Percentiles rank a stretch among this genome's conserved stretches.
These are phyloP conservation scores for Medauroidea extradentata DNA, from an alignment of 1,140 invertebrate species.

Conservation along the genomic window DNA sequence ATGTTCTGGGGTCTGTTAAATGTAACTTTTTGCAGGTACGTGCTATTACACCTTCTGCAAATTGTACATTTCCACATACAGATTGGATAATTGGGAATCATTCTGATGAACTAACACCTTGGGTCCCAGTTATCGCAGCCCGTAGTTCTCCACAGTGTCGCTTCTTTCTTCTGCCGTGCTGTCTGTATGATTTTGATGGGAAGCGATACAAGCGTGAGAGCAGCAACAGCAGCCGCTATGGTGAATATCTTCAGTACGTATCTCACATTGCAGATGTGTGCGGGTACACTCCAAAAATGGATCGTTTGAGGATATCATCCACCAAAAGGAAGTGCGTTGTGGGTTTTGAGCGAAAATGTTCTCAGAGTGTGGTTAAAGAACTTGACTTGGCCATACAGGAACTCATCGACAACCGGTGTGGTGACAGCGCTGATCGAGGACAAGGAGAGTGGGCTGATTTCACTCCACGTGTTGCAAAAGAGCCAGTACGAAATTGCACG, in stretches of 20 bases:
- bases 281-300: constrained; percentile 70
- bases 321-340: constrained; percentile 87
- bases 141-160: constrained; percentile 61
- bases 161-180: constrained; percentile 93
- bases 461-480: constrained; percentile 58
- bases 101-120: constrained; percentile 96
- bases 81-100: constrained; percentile 99
- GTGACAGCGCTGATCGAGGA: neutral
- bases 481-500: constrained; percentile 82
- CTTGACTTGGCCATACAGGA: constrained; percentile 44
- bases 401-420: constrained; percentile 40
- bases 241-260: constrained; percentile 79
- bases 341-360: constrained; percentile 54
- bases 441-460: constrained; percentile 50
- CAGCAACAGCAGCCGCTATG: constrained; percentile 68
- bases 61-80: constrained; percentile 63
- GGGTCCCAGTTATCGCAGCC: constrained; percentile 91
- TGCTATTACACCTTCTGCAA: constrained; percentile 65
- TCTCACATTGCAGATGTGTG: constrained; percentile 61
- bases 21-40: neutral
- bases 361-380: constrained; percentile 31
- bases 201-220: constrained; percentile 71
- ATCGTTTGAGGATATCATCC: constrained; percentile 91
- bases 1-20: no score
- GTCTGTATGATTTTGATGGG: constrained; percentile 85